These are phyloP conservation scores for Drosophila differens DNA, from an alignment of 2,888 invertebrate genomes.

Conservation along the genomic window DNA sequence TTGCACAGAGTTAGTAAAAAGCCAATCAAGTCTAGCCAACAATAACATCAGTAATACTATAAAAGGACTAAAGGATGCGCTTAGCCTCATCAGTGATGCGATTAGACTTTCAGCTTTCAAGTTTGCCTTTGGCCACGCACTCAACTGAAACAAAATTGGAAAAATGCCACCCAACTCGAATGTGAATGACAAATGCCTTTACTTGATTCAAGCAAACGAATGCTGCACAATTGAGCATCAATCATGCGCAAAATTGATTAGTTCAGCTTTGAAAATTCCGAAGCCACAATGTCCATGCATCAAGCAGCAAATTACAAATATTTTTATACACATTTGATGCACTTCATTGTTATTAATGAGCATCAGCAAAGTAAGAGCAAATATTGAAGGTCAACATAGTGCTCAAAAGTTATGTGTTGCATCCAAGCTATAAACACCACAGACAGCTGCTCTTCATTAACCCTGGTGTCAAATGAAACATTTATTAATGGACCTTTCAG, in stretches of 20 bases:
- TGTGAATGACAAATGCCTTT: conserved; percentile 60
- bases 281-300: background rate
- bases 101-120: conserved; percentile 58
- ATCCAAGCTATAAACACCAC: background rate
- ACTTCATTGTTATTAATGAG: conserved; percentile 67
- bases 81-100: conserved; percentile 61
- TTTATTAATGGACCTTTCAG: background rate
- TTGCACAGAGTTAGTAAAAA: conserved; percentile 26
- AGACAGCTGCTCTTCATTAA: conserved; percentile 9
- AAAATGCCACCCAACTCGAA: conserved; percentile 16
- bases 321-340: conserved; percentile 43
- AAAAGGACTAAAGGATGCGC: conserved; percentile 35
- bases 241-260: conserved; percentile 79
- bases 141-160: conserved; percentile 59
- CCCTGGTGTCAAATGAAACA: background rate
- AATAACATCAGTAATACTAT: conserved; percentile 47
- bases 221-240: conserved; percentile 77
- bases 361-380: conserved; percentile 12
- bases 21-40: conserved; percentile 61
- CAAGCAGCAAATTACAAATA: conserved; percentile 32
- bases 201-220: conserved; percentile 58
- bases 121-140: conserved; percentile 52
- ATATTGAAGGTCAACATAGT: conserved; percentile 21
- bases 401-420: background rate
- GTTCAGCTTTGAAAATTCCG: conserved; percentile 44